Evolutionary conservation across 2,888 invertebrate species (phyloP).

Genomic region (Penaeus monodon): DNA sequence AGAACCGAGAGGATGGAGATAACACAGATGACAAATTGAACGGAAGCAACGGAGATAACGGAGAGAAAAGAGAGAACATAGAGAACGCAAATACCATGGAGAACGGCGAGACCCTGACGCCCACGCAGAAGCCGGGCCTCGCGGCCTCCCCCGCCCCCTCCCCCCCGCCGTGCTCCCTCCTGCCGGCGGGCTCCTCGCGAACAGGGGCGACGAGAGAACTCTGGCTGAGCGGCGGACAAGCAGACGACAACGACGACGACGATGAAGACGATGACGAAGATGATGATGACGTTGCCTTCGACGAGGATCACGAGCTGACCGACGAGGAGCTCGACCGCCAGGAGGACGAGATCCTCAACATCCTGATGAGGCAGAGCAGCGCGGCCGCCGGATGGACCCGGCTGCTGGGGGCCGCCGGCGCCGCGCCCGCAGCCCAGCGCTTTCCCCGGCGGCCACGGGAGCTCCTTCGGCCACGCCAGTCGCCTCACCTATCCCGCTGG

Average conservation of each 20-base stretch:
- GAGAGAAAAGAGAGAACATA: no score
- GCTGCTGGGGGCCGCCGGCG: not conserved
- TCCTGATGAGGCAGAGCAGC: not conserved
- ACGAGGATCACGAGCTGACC: not conserved
- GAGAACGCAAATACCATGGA: no score
- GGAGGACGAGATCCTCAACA: not conserved
- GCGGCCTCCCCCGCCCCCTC: not conserved
- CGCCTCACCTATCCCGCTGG: not conserved
- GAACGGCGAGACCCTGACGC: no score
- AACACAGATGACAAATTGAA: no score
- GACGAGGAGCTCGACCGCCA: constrained; percentile 1
- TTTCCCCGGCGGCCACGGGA: not conserved
- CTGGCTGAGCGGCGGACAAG: not conserved
- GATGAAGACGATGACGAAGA: not conserved
- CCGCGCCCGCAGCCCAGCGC: not conserved
- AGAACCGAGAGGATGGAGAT: no score
- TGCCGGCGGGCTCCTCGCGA: not conserved
- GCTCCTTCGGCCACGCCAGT: not conserved
- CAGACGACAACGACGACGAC: no score
- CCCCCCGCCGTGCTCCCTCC: not conserved
- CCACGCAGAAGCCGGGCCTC: no score
- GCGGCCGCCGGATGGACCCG: not conserved
- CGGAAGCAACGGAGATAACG: no score
- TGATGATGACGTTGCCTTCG: not conserved
- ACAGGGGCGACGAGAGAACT: not conserved